A percentile compares a stretch with the other conserved stretches of the same genome.
phyloP scores from a whole-genome alignment of 2,113 vertebrate species.

The Chunga burmeisteri region DNA sequence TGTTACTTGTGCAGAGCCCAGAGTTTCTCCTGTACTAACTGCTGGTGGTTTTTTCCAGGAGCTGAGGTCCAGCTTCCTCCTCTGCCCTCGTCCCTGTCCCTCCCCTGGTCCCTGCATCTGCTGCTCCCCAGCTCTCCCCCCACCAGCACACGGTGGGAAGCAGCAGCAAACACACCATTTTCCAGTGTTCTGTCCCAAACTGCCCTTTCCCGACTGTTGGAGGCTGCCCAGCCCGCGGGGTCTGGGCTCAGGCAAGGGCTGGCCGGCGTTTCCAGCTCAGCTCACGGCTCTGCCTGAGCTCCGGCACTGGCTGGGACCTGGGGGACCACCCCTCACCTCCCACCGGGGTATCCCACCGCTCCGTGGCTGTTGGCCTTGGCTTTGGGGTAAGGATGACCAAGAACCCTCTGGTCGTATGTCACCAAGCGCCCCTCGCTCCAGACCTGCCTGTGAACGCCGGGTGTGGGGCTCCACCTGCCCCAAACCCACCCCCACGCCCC shows the following conservation, averaged over 20 bases:
- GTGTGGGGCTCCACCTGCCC: neutral
- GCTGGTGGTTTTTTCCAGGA: neutral
- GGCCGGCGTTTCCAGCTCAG: neutral
- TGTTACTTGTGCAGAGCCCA: neutral
- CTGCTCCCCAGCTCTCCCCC: neutral
- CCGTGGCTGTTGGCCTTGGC: neutral
- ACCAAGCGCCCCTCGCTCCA: neutral
- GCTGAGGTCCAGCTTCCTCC: neutral
- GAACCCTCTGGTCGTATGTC: fast-evolving
- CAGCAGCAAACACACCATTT: neutral
- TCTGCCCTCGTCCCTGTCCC: neutral
- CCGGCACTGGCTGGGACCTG: neutral
- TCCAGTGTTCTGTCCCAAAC: neutral
- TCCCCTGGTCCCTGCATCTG: neutral
- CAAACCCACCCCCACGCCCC: neutral
- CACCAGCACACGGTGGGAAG: neutral
- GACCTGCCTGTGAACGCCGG: fast-evolving
- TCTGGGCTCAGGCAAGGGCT: fast-evolving
- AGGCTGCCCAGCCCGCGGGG: fast-evolving
- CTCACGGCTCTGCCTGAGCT: neutral
- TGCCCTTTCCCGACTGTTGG: neutral
- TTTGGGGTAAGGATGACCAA: neutral
- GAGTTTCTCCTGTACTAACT: neutral
- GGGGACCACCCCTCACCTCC: neutral
- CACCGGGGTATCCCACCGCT: fast-evolving